These are phyloP conservation scores for Oryzias curvinotus DNA, from an alignment of 2,113 vertebrate species.

Conservation along the genomic window DNA sequence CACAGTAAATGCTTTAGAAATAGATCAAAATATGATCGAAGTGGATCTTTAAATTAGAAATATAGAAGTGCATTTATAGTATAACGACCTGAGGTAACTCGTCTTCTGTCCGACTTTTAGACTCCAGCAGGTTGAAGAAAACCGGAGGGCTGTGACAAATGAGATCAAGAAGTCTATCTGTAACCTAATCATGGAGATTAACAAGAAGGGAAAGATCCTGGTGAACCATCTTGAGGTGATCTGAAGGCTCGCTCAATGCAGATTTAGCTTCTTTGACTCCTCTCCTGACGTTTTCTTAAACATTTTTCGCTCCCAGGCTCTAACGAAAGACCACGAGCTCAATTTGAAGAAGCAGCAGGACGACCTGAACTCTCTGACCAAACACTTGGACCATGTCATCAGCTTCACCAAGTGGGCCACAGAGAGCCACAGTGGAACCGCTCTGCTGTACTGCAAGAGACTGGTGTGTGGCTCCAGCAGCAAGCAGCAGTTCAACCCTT, in stretches of 20 bases:
- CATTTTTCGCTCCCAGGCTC: constrained; percentile 72
- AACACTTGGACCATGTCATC: constrained; percentile 95
- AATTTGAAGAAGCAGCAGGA: constrained; percentile 93
- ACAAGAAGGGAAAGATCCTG: constrained; percentile 95
- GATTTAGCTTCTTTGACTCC: background rate
- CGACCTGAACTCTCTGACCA: constrained; percentile 87
- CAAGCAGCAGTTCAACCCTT: background rate
- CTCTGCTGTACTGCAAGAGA: constrained; percentile 91
- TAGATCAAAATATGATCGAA: no score
- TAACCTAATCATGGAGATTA: constrained; percentile 96
- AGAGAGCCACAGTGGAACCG: constrained; percentile 92
- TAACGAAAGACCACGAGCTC: constrained; percentile 91
- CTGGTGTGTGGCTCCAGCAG: constrained; percentile 73
- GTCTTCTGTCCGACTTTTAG: constrained; percentile 62
- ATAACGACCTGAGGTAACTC: no score
- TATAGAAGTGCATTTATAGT: no score
- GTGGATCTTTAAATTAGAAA: no score
- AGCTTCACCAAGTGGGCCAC: constrained; percentile 97
- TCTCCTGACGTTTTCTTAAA: background rate
- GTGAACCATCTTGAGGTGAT: constrained; percentile 93
- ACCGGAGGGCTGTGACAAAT: constrained; percentile 93
- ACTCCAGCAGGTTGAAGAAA: constrained; percentile 95
- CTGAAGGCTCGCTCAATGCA: background rate
- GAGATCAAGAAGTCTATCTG: constrained; percentile 98
- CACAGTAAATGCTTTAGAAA: no score